phyloP scores from a whole-genome alignment of 1,140 invertebrate species.

The Copidosoma floridanum region DNA sequence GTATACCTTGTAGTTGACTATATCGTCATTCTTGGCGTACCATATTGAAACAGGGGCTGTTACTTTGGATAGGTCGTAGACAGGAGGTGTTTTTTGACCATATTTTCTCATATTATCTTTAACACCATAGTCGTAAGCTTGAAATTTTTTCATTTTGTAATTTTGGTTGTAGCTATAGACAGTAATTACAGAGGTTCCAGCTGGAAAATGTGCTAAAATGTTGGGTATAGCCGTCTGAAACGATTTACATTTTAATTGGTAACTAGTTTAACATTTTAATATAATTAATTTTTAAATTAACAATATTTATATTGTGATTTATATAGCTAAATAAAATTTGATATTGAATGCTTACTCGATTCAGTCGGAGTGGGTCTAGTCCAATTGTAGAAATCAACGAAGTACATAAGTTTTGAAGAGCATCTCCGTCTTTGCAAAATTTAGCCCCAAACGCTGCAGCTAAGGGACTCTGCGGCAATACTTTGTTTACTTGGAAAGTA shows the following conservation, averaged over 20 bases:
- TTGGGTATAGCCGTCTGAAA: constrained; percentile 7
- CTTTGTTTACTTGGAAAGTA: not conserved
- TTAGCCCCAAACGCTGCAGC: not conserved
- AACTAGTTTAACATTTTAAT: too few relatives aligned
- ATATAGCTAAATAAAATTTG: too few relatives aligned
- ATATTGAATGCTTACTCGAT: too few relatives aligned
- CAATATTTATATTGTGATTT: too few relatives aligned
- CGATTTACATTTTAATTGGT: too few relatives aligned
- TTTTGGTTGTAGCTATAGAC: constrained; percentile 21
- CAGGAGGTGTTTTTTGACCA: not conserved
- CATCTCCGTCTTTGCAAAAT: not conserved
- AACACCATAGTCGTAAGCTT: not conserved
- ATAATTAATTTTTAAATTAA: too few relatives aligned
- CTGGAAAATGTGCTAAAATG: not conserved
- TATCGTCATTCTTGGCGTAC: not conserved
- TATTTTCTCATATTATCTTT: not conserved
- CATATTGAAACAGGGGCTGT: not conserved
- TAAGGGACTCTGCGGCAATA: not conserved
- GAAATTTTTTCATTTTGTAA: constrained; percentile 30
- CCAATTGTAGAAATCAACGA: constrained; percentile 1
- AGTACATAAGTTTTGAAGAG: not conserved
- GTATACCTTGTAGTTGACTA: too few relatives aligned
- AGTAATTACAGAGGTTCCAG: not conserved
- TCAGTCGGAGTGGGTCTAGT: not conserved
- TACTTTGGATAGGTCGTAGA: constrained; percentile 2